Evolutionary conservation across 2,113 vertebrate genomes (phyloP), one percentile per base, ranked within the genome.

Genomic region (Oncorhynchus tshawytscha): DNA sequence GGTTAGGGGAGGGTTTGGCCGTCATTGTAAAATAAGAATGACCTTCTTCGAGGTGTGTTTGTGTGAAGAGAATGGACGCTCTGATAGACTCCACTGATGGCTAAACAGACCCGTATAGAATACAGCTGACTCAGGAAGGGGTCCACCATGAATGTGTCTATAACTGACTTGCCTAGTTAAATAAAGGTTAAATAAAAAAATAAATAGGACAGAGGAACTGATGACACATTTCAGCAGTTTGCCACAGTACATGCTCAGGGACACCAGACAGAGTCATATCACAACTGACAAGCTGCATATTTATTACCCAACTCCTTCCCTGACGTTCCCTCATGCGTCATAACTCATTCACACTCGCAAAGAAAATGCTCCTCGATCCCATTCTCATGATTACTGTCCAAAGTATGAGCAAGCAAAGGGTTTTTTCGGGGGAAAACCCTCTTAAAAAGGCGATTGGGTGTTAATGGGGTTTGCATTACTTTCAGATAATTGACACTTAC

Each of bases 331-430:
- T 81, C 20, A 15, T 62, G 69, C 66, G 76, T 22, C 57, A 68
- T 86, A 84, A 89, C 49, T 92, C 84, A 86, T 82, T 87, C 76
- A 73, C 77, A 86, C 62, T 74, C 77, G 77, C 71, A 31, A 27
- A 87, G 16, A 24, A 22, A 48, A 25, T 7, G 20, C 31, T 20
- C 8, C 49, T 67, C 34, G 70, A 76, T 68, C 66, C 74, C 24
- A 65, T 49, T 73, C 73, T 34, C 34, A 74, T 70, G 22, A 67
- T 68, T 67, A 78, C 34, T 62, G 15, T 70, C 84, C 59, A 22
- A 67, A 79, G 80, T 8, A 15, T 20, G 31, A 25, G 25, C 59
- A 49, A 25, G 27, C 60, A 70, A 27, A 25, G n/a, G 70, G 75
- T 79, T 80, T 62, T 57, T 78, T 39, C 67, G 1, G 73, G 68